These are phyloP conservation scores for Zaprionus inermis DNA, from an alignment of 1,140 invertebrate genomes.

Conservation along the genomic window DNA sequence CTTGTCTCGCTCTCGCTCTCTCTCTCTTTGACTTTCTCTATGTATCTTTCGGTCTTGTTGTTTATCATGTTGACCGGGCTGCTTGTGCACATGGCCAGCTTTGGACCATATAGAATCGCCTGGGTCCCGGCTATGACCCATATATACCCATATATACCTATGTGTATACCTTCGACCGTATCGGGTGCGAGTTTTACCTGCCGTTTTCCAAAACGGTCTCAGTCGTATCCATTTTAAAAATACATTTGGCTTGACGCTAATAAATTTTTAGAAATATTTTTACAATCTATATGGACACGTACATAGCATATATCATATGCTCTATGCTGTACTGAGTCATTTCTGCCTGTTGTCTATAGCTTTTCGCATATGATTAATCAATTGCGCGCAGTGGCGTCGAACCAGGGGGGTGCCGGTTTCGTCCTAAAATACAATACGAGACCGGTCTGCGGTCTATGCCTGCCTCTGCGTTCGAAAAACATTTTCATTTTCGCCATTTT, in stretches of 20 bases:
- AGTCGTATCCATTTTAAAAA: conserved; percentile 65
- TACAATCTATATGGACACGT: conserved; percentile 41
- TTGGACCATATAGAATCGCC: background rate
- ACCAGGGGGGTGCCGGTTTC: background rate
- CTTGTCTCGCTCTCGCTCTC: conserved; percentile 1
- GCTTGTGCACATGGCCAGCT: conserved; percentile 34
- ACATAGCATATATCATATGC: conserved; percentile 27
- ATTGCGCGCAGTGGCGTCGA: conserved; percentile 42
- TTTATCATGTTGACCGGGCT: conserved; percentile 18
- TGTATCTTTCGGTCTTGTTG: conserved; percentile 19
- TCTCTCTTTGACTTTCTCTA: conserved; percentile 2
- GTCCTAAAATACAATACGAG: background rate
- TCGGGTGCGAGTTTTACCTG: conserved; percentile 29
- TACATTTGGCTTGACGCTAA: conserved; percentile 69
- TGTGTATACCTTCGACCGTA: conserved; percentile 8
- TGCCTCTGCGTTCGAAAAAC: conserved; percentile 31
- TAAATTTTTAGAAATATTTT: conserved; percentile 69
- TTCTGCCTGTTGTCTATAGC: conserved; percentile 40
- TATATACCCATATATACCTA: conserved; percentile 18
- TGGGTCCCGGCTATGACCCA: conserved; percentile 28
- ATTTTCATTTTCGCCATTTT: conserved; percentile 70
- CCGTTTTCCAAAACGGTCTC: conserved; percentile 56
- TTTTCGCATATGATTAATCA: conserved; percentile 55
- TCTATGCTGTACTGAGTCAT: conserved; percentile 47
- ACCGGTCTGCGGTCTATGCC: too few species aligned